phyloP scores from a whole-genome alignment of 2,113 vertebrate species.

The Mesembrinibis cayennensis region DNA sequence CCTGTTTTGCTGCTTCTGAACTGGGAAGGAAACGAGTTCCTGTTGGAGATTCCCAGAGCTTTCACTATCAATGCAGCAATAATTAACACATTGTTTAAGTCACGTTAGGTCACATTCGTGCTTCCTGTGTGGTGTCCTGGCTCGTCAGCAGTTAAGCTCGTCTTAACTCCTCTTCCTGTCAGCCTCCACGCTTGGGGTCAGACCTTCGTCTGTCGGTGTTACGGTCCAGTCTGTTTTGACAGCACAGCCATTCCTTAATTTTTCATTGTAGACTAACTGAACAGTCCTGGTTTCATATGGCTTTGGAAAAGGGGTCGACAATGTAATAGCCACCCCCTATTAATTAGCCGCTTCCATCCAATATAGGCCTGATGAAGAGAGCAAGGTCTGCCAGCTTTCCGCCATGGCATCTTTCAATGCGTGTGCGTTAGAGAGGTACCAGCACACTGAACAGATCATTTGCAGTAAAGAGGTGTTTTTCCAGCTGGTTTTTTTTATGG shows the following conservation, averaged over 20 bases:
- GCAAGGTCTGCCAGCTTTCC: not conserved
- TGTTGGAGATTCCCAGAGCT: slow-evolving; percentile 1
- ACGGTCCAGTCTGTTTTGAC: not conserved
- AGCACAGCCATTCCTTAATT: rapidly evolving
- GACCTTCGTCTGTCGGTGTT: rapidly evolving
- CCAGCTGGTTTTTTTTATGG: not conserved
- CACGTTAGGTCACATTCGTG: not conserved
- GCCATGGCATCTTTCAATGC: rapidly evolving
- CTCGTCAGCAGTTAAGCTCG: not conserved
- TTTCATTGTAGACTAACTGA: rapidly evolving
- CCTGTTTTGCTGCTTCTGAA: not conserved
- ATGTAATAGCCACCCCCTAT: not conserved
- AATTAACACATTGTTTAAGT: not conserved
- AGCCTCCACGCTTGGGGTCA: not conserved
- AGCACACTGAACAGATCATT: not conserved
- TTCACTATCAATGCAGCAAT: not conserved
- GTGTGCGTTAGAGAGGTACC: not conserved
- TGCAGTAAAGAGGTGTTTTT: not conserved
- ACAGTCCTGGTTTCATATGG: rapidly evolving
- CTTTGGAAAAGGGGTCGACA: not conserved
- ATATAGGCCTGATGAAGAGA: not conserved
- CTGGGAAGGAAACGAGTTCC: not conserved
- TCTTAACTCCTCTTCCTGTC: not conserved
- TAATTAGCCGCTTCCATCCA: not conserved
- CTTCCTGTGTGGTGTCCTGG: not conserved